Evolutionary conservation across 2,888 invertebrate species (phyloP), one percentile per base, ranked within the genome.

Genomic region (Orchesellides sinensis): DNA sequence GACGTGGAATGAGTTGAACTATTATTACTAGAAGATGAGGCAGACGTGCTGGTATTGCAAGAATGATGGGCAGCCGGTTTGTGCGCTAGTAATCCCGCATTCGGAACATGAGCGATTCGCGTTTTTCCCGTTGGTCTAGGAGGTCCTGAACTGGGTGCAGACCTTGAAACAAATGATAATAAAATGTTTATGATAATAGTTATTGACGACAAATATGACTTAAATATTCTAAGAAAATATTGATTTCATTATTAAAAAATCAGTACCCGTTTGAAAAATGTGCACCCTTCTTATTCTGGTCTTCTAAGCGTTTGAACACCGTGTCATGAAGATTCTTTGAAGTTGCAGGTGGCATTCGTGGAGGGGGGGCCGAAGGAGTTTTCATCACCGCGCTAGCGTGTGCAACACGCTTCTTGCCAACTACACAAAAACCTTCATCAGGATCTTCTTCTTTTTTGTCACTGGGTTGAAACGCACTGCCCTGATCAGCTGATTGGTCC

Each of bases 51-150:
- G 10, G 6, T 81, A n/a, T 78, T 17, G 87, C 66, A 45, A 88
- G 91, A 25, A 93, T 66, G 35, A 17, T 0, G 2, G 2, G 52
- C 49, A 93, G 87, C 93, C 92, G 29, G 94, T 23, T 72, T 70
- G 8, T 72, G 49, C 1, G 72, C 72, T 6, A 79, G 23, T 17
- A 65, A 65, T 19, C 72, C 72, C 94, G 90, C 85, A 21, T 96
- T 95, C 74, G 94, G 93, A 63, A 95, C 95, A 88, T 95, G 95
- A 25, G 95, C 94, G 87, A 96, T 95, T 75, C 94, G 92, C 79
- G 93, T 86, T 78, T 90, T 90, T 68, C 89, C 70, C 3, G 23
- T 17, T 5, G 79, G 70, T 59, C 32, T 56, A 0, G 74, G 52
- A 6, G 69, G 23, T 6, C 35, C 17, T 6, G 54, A 45, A 0